Base-by-base conservation (phyloP, 2,797 vertebrate genomes). In the Trichosurus vulpecula region DNA sequence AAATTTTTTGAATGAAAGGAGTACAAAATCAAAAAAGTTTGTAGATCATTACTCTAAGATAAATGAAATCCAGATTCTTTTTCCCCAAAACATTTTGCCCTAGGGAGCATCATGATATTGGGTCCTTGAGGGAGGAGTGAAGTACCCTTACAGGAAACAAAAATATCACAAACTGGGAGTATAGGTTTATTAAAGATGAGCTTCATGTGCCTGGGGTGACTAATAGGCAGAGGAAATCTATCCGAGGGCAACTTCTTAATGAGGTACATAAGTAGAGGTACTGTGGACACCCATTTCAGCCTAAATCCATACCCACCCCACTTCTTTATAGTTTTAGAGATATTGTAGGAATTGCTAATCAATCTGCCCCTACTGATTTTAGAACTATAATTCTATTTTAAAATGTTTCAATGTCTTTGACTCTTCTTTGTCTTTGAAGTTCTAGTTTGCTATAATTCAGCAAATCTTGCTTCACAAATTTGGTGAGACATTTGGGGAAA, bases 371-470 rank as follows among this genome's bases (percentile, higher is more conserved):
- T 95, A 89, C 93, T 96, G 94, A 94, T 96, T 97, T 96, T 92
- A 92, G 91, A 97, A 93, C 92, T 96, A 97, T 90, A 94, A 91
- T 90, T 94, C 97, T 97, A 95, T 92, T 94, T 53, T 91, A 97
- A 98, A 97, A 97, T 94, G 95, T 93, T 96, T 97, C 96, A 96
- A 95, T 96, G 95, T 55, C 58, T 81, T 95, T 97, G 56, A 58
- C 58, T 97, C 92, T 95, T 95, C 91, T 98, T 97, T 97, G 97
- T 96, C 95, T 98, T 97, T 98, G 97, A 98, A 97, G 96, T 96
- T 95, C 52, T 92, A 96, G 91, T 90, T 94, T 4, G 56, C 52
- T 94, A 55, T 95, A 93, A 96, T 97, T 97, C 97, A 97, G 92
- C 51, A 97, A 96, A 61, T 87, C 93, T 96, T 97, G 97, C 96